phyloP scores from a whole-genome alignment of 2,113 vertebrate species.

The Pygoscelis antarcticus region DNA sequence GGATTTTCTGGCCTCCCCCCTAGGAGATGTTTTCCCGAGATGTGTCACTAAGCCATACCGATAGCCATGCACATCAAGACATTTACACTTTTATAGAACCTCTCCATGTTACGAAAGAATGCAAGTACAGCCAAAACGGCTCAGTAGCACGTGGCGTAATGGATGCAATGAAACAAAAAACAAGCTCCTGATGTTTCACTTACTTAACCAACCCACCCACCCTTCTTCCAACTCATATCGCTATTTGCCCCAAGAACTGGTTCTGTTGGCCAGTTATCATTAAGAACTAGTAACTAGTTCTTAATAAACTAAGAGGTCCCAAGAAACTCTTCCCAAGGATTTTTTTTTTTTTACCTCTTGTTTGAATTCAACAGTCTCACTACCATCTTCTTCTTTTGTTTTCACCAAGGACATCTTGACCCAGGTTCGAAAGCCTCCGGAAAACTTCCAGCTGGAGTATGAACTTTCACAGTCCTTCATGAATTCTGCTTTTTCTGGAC shows the following conservation, averaged over 20 bases:
- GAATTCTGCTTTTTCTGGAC: slow-evolving; percentile 83
- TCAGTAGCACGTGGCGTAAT: not conserved
- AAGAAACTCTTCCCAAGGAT: not conserved
- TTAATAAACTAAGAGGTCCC: not conserved
- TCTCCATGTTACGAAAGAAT: not conserved
- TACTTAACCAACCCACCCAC: not conserved
- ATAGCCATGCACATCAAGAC: not conserved
- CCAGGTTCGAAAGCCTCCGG: slow-evolving; percentile 96
- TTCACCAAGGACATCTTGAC: slow-evolving; percentile 96
- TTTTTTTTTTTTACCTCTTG: slow-evolving; percentile 86
- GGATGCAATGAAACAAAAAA: not conserved
- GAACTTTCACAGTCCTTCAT: slow-evolving; percentile 94
- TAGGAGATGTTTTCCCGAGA: not conserved
- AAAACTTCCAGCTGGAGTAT: slow-evolving; percentile 97
- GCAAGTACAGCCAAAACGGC: not conserved
- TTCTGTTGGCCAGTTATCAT: not conserved
- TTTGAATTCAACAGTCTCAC: slow-evolving; percentile 88
- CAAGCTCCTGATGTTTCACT: not conserved
- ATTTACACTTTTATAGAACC: not conserved
- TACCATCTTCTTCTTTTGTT: slow-evolving; percentile 87
- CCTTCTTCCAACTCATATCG: not conserved
- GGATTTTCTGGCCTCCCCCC: not conserved
- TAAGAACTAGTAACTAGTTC: not conserved
- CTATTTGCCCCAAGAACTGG: not conserved
- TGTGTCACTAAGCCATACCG: not conserved